Evolutionary conservation across 1,140 invertebrate genomes (phyloP).

Genomic region (Protaetia brevitarsis): DNA sequence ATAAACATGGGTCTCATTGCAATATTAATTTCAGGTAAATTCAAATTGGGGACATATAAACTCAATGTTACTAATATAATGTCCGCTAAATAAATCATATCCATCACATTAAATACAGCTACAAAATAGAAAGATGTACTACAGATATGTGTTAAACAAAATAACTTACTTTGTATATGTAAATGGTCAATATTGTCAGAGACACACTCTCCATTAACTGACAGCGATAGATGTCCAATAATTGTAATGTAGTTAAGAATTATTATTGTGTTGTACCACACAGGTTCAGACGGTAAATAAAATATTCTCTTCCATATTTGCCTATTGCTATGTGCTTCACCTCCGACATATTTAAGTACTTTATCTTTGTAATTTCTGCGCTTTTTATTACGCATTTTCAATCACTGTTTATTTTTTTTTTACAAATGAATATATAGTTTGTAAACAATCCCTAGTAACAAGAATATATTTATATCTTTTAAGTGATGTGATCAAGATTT

Average conservation of each 20-base stretch:
- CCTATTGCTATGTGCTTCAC: neutral
- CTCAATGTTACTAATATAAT: neutral
- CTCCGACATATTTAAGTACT: neutral
- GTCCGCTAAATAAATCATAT: slow-evolving; percentile 1
- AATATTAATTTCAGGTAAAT: slow-evolving; percentile 5
- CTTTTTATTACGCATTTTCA: neutral
- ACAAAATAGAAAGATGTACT: neutral
- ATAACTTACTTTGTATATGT: neutral
- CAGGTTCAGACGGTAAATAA: neutral
- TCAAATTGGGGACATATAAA: slow-evolving; percentile 6
- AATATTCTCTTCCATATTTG: neutral
- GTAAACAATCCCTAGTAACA: neutral
- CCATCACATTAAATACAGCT: slow-evolving; percentile 10
- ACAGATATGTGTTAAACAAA: neutral
- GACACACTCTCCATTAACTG: neutral
- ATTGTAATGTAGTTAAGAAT: neutral
- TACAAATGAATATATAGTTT: neutral
- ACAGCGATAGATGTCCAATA: neutral
- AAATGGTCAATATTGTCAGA: neutral
- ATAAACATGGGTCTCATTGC: neutral
- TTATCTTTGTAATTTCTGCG: neutral
- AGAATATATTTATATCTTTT: neutral
- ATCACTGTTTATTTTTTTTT: neutral
- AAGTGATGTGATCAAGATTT: too few relatives aligned
- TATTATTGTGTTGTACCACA: slow-evolving; percentile 3